phyloP scores from a whole-genome alignment of 2,888 invertebrate genomes.

The Tetropium fuscum region DNA sequence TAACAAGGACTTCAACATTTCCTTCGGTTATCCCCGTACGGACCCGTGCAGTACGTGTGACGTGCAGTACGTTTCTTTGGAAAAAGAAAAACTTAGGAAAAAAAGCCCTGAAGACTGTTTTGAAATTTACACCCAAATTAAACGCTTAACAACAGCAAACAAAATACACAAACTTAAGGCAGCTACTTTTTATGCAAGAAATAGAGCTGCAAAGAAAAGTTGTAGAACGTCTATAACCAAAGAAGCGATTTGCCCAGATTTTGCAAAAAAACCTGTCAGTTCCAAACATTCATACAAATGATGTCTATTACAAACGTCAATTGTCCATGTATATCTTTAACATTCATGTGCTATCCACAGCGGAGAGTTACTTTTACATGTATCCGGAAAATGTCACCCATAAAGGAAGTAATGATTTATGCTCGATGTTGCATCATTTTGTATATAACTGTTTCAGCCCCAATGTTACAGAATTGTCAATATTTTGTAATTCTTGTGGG shows the following conservation, averaged over 20 bases:
- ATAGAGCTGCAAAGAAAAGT: background rate
- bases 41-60: conserved; percentile 26
- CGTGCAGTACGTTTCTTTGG: conserved; percentile 8
- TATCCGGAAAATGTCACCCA: conserved; percentile 11
- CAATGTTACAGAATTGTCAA: conserved; percentile 4
- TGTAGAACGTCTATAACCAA: background rate
- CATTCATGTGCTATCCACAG: conserved; percentile 16
- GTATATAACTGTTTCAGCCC: background rate
- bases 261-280: conserved; percentile 7
- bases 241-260: background rate
- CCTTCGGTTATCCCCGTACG: conserved; percentile 22
- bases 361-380: conserved; percentile 4
- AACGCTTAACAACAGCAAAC: conserved; percentile 3
- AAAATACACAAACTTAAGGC: conserved; percentile 10
- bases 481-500: conserved; percentile 20
- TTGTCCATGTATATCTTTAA: conserved; percentile 2
- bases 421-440: conserved; percentile 13
- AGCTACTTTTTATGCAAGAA: background rate
- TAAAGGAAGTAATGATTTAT: conserved; percentile 12
- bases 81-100: conserved; percentile 7
- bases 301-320: conserved; percentile 8
- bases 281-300: background rate
- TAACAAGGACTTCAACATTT: conserved; percentile 22
- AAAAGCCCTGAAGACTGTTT: background rate
- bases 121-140: conserved; percentile 16